These are phyloP conservation scores for Oasisia sp. DNA, from an alignment of 2,888 invertebrate genomes.

Conservation along the genomic window DNA sequence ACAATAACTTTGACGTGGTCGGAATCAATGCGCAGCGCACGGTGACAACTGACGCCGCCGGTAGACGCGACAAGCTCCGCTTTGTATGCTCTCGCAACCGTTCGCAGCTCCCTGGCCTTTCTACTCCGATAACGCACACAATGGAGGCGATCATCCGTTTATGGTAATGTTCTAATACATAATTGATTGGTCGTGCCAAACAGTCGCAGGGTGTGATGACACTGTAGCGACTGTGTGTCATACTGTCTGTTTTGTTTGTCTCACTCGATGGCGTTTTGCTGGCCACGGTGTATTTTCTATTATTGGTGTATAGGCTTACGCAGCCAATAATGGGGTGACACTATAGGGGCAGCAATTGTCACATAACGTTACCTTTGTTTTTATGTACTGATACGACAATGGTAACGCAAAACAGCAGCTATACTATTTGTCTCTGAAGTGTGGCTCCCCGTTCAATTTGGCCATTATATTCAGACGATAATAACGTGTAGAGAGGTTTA, in stretches of 20 bases:
- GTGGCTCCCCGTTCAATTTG: too few species aligned
- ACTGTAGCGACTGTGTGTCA: background rate
- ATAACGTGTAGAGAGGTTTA: too few species aligned
- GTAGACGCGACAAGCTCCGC: background rate
- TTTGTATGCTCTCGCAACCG: background rate
- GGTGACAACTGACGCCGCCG: background rate
- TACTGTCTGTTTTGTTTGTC: background rate
- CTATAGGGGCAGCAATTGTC: too few species aligned
- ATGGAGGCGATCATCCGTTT: background rate
- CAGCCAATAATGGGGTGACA: too few species aligned
- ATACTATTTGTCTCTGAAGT: too few species aligned
- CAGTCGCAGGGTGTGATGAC: background rate
- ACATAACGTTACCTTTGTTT: too few species aligned
- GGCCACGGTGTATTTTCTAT: too few species aligned
- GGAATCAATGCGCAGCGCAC: background rate
- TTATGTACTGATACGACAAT: too few species aligned
- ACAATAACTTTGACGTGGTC: conserved; percentile 13
- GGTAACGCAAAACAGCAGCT: too few species aligned
- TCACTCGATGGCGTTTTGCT: background rate
- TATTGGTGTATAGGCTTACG: too few species aligned
- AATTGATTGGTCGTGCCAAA: background rate
- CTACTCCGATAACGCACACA: background rate
- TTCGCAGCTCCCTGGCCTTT: background rate
- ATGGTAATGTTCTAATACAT: conserved; percentile 1
- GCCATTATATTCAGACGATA: too few species aligned